Evolutionary conservation across 2,113 vertebrate species (phyloP).

Genomic region (Vireo altiloquus): DNA sequence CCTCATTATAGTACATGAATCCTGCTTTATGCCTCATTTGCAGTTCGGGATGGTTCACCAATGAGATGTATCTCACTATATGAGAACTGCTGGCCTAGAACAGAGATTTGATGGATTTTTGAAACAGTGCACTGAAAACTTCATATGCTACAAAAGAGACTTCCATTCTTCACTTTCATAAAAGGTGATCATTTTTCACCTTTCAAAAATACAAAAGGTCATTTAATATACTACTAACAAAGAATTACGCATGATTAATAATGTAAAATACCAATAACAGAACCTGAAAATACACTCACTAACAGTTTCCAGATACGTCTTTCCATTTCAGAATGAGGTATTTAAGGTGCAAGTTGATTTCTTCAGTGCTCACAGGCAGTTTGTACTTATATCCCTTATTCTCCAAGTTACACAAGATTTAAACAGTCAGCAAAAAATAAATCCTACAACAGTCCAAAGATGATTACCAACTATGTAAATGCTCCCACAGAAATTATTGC

Average conservation of each 20-base stretch:
- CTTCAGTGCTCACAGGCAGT: not conserved
- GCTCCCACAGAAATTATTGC: not conserved
- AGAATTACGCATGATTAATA: not conserved
- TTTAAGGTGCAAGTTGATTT: not conserved
- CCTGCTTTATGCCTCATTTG: slow-evolving; percentile 32
- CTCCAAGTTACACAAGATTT: not conserved
- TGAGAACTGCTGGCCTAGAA: not conserved
- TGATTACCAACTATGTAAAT: not conserved
- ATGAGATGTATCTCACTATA: not conserved
- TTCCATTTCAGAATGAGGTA: not conserved
- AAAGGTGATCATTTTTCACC: not conserved
- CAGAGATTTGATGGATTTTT: slow-evolving; percentile 20
- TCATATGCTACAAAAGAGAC: not conserved
- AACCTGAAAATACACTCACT: not conserved
- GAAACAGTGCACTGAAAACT: not conserved
- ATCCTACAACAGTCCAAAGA: not conserved
- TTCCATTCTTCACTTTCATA: not conserved
- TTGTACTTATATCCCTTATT: not conserved
- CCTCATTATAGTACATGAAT: slow-evolving; percentile 24
- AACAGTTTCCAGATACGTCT: not conserved
- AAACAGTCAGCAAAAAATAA: not conserved
- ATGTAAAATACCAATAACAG: not conserved
- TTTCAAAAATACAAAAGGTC: not conserved
- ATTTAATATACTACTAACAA: not conserved
- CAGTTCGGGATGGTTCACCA: slow-evolving; percentile 18